Conservation (phyloP, 30 jellyfish, hydroid and myxozoan species). For the Clytia hemisphaerica region DNA sequence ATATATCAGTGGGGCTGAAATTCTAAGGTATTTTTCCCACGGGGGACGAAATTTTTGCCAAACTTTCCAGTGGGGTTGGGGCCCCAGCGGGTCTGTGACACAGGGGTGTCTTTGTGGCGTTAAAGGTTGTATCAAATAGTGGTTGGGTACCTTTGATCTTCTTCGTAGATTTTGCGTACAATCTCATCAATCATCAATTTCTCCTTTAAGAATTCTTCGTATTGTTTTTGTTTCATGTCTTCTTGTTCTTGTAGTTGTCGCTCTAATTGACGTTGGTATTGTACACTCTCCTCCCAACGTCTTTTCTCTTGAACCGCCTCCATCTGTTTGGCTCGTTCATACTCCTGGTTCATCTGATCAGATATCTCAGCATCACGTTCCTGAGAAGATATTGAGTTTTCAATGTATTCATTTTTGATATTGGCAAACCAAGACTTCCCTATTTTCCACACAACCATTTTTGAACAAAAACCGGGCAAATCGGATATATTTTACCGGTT, state of each 20-base stretch:
- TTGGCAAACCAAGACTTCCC: not conserved
- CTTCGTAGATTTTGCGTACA: slow-evolving; percentile 83
- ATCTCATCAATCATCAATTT: slow-evolving; percentile 92
- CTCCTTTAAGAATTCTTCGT: slow-evolving; percentile 88
- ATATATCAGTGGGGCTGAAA: too few species aligned
- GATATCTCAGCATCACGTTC: slow-evolving; percentile 59
- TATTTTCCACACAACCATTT: too few species aligned
- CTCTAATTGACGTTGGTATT: slow-evolving; percentile 76
- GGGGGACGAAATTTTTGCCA: too few species aligned
- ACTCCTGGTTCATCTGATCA: slow-evolving; percentile 48
- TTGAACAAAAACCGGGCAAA: too few species aligned
- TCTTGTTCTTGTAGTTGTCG: slow-evolving; percentile 84
- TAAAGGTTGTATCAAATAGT: too few species aligned
- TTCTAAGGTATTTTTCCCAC: too few species aligned
- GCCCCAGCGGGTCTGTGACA: too few species aligned
- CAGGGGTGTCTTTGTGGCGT: too few species aligned
- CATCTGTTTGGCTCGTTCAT: slow-evolving; percentile 53
- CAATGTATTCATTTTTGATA: not conserved
- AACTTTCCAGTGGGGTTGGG: too few species aligned
- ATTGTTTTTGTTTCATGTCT: slow-evolving; percentile 62
- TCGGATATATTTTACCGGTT: too few species aligned
- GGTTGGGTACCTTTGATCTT: slow-evolving; percentile 69
- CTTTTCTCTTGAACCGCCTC: slow-evolving; percentile 54
- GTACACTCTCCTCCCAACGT: slow-evolving; percentile 78
- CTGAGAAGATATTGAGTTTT: slow-evolving; percentile 14